Evolutionary conservation across 2,113 vertebrate genomes (phyloP), one percentile per base, ranked within the genome.

Genomic region (Perca fluviatilis): DNA sequence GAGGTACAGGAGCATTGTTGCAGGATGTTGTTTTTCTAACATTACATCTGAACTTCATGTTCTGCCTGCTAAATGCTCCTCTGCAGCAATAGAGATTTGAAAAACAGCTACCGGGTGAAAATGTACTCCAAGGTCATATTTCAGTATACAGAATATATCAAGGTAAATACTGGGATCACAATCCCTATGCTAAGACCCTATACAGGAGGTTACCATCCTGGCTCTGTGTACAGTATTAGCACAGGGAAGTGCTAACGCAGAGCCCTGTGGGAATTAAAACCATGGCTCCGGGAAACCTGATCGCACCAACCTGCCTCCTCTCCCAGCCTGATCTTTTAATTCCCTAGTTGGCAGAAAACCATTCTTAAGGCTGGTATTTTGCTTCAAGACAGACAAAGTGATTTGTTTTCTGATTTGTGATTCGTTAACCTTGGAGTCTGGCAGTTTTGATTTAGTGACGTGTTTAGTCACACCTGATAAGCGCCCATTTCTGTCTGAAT

Each of bases 271-370:
- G 79, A 85, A 88, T 74, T 58, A 63, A 70, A 8, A 50, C 65
- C 57, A 67, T 30, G 77, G 86, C 73, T 81, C 66, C 49, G 62
- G 50, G 82, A 85, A 88, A 85, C 82, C 56, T 5, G 61, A 91
- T 84, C 87, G 56, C 61, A 33, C 47, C 47, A 25, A 70, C 80
- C 65, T 51, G 82, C 79, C 83, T 71, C 27, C 27, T 70, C 68
- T 80, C 57, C 56, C 40, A 27, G 68, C 36, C 74, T 87, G 82
- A 90, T 87, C 82, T 80, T 74, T 88, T 81, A 79, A 88, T 83
- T 83, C 84, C 86, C 73, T 36, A 4, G 54, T 25, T 86, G 77
- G 70, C 80, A 82, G 49, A 70, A 73, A 84, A 81, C 13, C 0
- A 0, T 30, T 77, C 50, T 74, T 61, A 50, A 56, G 68, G 57